Conservation (phyloP, 2,113 vertebrate genomes). For the Chamaetylas fuelleborni region DNA sequence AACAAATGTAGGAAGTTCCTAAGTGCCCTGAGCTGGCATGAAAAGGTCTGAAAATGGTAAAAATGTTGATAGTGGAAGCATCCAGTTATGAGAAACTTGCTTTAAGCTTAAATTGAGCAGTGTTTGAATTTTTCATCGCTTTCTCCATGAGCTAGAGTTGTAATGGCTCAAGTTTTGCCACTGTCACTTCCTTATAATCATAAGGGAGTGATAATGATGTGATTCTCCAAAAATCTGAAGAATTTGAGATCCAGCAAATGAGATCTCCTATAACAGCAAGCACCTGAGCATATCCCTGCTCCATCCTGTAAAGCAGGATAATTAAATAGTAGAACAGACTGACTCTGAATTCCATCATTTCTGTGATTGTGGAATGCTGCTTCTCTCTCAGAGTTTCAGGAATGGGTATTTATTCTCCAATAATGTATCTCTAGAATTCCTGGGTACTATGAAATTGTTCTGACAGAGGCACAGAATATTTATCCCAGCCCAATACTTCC, state of each 20-base stretch:
- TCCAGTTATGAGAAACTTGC: not conserved
- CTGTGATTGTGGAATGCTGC: not conserved
- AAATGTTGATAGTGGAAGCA: not conserved
- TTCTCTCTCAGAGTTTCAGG: not conserved
- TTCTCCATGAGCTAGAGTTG: not conserved
- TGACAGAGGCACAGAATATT: not conserved
- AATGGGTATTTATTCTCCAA: not conserved
- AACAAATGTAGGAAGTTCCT: not conserved
- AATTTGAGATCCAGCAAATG: not conserved
- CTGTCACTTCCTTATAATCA: not conserved
- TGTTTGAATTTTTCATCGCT: not conserved
- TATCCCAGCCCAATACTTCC: not conserved
- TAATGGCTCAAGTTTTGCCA: not conserved
- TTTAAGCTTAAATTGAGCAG: not conserved
- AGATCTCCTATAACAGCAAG: not conserved
- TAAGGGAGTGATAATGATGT: not conserved
- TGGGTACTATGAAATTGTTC: accelerated
- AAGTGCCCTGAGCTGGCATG: not conserved
- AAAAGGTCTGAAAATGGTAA: not conserved
- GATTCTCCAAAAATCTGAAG: not conserved
- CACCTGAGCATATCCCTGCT: not conserved
- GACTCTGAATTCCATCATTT: not conserved
- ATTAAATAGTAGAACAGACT: not conserved
- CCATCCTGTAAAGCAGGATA: not conserved
- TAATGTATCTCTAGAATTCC: not conserved